Evolutionary conservation across 2,888 invertebrate genomes (phyloP), one percentile per base, ranked within the genome.

Genomic region (Tolmerus cingulatus): DNA sequence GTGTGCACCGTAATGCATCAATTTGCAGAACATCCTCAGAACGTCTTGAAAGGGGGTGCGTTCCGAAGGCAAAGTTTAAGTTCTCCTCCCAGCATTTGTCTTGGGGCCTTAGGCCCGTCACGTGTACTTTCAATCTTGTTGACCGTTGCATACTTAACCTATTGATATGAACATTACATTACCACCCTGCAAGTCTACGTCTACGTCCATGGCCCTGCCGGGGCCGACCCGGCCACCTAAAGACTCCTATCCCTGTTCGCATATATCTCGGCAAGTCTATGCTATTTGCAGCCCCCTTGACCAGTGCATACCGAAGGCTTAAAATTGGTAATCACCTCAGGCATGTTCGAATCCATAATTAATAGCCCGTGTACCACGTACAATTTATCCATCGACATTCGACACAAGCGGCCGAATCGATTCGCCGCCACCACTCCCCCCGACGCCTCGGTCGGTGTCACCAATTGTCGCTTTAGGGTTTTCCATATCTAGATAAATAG

Each of bases 381-480:
- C 88, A 87, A 88, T 88, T 88, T 88, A 88, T 88, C 86, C 87
- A 87, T 88, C 86, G 88, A 87, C 86, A 87, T 88, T 82, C 88
- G 81, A 87, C 84, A 88, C 57, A 86, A 88, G 74, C 40, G 79
- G 37, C 51, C 34, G 51, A 55, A 87, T 87, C 86, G 79, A 81
- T 86, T 74, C 34, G 5, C 27, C 19, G n/a, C 19, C 66, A 34
- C 74, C 30, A 19, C 7, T 37, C 34, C 84, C 55, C 23, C 27
- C 74, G 51, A 43, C 46, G n/a, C 46, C 74, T 30, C 85, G 34
- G 34, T 46, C 43, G 85, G 85, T 85, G 85, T 85, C 85, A 46
- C 85, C 85, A 85, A 85, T 85, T 85, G 85, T 85, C 85, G 85
- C 74, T 85, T 85, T 85, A 85, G 74, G 74, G 43, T 74, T 74